phyloP scores from a whole-genome alignment of 2,113 vertebrate species.

The Bos indicus region DNA sequence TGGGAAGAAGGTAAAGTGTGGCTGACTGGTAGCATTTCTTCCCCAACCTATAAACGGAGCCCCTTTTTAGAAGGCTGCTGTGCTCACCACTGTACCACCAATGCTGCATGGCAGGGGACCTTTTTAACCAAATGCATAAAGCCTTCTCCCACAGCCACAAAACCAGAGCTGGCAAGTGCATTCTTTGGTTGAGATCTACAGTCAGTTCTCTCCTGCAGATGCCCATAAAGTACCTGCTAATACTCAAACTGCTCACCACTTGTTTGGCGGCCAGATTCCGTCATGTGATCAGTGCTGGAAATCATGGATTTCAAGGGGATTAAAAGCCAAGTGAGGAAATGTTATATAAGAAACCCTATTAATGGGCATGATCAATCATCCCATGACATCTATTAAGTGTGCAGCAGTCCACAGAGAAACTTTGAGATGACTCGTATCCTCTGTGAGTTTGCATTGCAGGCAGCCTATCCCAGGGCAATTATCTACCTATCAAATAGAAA shows the following conservation, averaged over 20 bases:
- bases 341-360: slow-evolving; percentile 1
- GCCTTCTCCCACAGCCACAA: background rate
- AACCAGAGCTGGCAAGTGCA: background rate
- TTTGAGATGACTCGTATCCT: background rate
- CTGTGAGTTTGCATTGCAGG: background rate
- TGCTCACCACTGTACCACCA: background rate
- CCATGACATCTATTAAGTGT: slow-evolving; percentile 15
- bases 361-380: slow-evolving; percentile 1
- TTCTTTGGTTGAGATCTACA: background rate
- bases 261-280: background rate
- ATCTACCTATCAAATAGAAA: background rate
- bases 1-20: background rate
- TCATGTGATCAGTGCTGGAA: background rate
- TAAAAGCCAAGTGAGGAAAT: slow-evolving; percentile 41
- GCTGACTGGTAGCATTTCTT: background rate
- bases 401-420: background rate
- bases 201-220: background rate
- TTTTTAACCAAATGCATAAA: background rate
- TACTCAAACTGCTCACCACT: background rate
- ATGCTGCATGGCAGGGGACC: background rate
- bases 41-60: background rate
- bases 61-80: background rate
- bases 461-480: background rate
- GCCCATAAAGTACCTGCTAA: background rate
- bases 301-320: background rate